phyloP scores from a whole-genome alignment of 1,140 invertebrate species.

The Aphelenchoides avenae region DNA sequence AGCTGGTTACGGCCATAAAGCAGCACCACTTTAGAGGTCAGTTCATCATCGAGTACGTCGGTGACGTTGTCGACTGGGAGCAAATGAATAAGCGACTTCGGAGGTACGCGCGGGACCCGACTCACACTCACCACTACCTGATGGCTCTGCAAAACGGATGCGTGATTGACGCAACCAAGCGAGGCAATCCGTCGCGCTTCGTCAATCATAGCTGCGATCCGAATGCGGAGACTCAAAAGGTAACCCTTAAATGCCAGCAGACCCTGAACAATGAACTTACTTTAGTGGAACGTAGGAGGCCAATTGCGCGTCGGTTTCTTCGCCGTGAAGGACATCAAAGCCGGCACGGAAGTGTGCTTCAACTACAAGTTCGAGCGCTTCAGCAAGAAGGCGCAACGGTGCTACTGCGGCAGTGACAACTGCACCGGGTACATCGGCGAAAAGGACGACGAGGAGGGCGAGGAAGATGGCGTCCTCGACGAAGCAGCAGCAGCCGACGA shows the following conservation, averaged over 20 bases:
- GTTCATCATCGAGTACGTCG: slow-evolving; percentile 97
- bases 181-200: slow-evolving; percentile 85
- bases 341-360: slow-evolving; percentile 91
- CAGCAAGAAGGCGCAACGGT: slow-evolving; percentile 25
- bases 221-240: slow-evolving; percentile 91
- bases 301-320: slow-evolving; percentile 82
- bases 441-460: slow-evolving; percentile 21
- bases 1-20: no score
- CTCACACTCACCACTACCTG: slow-evolving; percentile 89
- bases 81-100: slow-evolving; percentile 83
- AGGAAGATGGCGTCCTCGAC: slow-evolving; percentile 35
- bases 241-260: not conserved
- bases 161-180: slow-evolving; percentile 88
- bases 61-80: slow-evolving; percentile 84
- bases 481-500: no score
- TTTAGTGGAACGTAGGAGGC: slow-evolving; percentile 15
- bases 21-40: slow-evolving; percentile 69
- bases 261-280: not conserved
- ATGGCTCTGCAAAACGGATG: slow-evolving; percentile 91
- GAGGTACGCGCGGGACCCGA: slow-evolving; percentile 77
- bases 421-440: slow-evolving; percentile 38
- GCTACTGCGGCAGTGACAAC: slow-evolving; percentile 32
- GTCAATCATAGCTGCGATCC: slow-evolving; percentile 98
- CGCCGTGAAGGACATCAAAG: slow-evolving; percentile 72
- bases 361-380: slow-evolving; percentile 85